These are phyloP conservation scores for Herminia tarsipennalis DNA, from an alignment of 2,888 invertebrate genomes.

Conservation along the genomic window DNA sequence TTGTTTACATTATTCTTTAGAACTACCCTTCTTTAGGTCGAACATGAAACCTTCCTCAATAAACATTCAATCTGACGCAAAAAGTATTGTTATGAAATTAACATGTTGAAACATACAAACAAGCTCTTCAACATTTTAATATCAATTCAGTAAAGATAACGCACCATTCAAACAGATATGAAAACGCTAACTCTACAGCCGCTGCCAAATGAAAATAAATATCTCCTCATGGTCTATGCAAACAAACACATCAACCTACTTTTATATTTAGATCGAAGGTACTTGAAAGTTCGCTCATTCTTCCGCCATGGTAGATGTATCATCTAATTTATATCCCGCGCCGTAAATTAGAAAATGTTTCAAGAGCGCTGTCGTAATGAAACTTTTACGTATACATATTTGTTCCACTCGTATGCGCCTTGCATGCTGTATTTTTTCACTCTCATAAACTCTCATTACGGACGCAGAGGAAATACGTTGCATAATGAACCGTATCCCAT, in stretches of 20 bases:
- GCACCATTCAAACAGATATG: constrained; percentile 52
- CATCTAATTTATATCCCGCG: constrained; percentile 30
- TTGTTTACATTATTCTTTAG: no score
- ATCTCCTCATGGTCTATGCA: constrained; percentile 66
- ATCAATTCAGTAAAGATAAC: constrained; percentile 15
- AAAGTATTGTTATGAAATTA: no score
- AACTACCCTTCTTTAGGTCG: no score
- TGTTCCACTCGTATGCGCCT: constrained; percentile 19
- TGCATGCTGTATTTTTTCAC: constrained; percentile 37
- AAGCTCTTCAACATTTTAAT: no score
- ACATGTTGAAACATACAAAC: no score
- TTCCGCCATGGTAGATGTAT: constrained; percentile 40
- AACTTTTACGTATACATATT: constrained; percentile 24
- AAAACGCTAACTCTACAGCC: constrained; percentile 52
- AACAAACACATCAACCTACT: constrained; percentile 69
- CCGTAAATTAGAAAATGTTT: constrained; percentile 24
- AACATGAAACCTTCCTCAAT: no score
- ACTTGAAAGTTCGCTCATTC: constrained; percentile 55
- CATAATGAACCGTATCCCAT: constrained; percentile 57
- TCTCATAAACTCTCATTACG: constrained; percentile 50
- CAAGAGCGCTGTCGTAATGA: constrained; percentile 26
- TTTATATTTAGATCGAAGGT: constrained; percentile 62
- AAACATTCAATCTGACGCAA: no score
- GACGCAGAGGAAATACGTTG: constrained; percentile 45
- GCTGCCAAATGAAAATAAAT: constrained; percentile 74